These are phyloP conservation scores for Hiodon tergisus DNA, from an alignment of 2,113 vertebrate species.

Conservation along the genomic window DNA sequence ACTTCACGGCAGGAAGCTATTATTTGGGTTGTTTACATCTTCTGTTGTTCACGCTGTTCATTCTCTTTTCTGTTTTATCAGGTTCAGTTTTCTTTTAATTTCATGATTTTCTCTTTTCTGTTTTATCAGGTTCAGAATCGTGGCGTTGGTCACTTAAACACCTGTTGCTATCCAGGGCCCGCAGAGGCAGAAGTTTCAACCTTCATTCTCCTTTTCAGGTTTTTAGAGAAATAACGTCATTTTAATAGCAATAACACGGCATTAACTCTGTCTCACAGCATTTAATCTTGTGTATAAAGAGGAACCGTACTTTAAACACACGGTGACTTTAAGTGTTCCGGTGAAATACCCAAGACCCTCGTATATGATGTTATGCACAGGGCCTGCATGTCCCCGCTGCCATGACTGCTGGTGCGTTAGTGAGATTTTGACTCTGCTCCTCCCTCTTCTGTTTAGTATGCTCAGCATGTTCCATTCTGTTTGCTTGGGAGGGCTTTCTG, in stretches of 20 bases:
- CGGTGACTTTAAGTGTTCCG: no score
- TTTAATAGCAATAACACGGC: neutral
- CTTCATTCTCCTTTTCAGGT: neutral
- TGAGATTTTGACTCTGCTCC: neutral
- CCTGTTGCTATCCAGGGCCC: neutral
- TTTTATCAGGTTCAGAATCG: neutral
- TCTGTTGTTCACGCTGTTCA: no score
- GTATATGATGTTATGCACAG: neutral
- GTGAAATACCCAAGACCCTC: neutral
- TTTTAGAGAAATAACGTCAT: neutral
- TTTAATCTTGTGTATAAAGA: neutral
- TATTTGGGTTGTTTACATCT: no score
- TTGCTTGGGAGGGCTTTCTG: slow-evolving; percentile 10
- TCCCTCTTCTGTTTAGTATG: slow-evolving; percentile 45
- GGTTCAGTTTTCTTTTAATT: no score
- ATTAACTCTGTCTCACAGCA: neutral
- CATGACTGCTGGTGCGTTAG: neutral
- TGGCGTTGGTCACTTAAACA: neutral
- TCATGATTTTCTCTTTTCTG: no score
- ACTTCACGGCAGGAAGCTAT: slow-evolving; percentile 2
- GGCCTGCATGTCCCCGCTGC: neutral
- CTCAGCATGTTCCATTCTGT: slow-evolving; percentile 36
- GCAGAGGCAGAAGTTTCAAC: neutral
- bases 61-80: neutral
- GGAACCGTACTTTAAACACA: no score